Evolutionary conservation across 2,797 vertebrate species (phyloP).

Genomic region (Moxostoma hubbsi): DNA sequence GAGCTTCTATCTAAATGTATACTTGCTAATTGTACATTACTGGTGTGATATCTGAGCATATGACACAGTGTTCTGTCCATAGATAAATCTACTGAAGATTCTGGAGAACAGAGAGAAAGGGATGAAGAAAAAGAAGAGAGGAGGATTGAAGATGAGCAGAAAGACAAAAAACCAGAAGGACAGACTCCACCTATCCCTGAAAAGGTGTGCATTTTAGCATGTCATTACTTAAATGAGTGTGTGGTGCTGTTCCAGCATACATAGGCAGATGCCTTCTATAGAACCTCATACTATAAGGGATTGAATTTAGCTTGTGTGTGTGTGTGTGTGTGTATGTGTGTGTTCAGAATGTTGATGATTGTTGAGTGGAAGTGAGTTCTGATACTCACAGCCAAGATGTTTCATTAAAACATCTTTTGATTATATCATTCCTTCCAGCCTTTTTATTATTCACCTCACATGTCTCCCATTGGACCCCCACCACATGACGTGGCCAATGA

Average conservation of each 20-base stretch:
- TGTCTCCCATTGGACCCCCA: slow-evolving; percentile 58
- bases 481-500: slow-evolving; percentile 56
- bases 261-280: too few relatives aligned
- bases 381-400: background rate
- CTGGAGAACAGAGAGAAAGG: slow-evolving; percentile 60
- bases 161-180: slow-evolving; percentile 65
- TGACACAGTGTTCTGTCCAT: background rate
- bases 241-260: too few relatives aligned
- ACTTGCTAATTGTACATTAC: too few relatives aligned
- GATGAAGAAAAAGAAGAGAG: slow-evolving; percentile 57
- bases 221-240: too few relatives aligned
- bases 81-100: slow-evolving; percentile 66
- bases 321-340: slow-evolving; percentile 1
- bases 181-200: slow-evolving; percentile 68
- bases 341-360: background rate
- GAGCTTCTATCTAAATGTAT: too few relatives aligned
- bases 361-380: background rate
- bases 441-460: slow-evolving; percentile 63
- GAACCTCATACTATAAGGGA: too few relatives aligned
- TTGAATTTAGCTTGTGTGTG: background rate
- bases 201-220: slow-evolving; percentile 64
- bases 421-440: slow-evolving; percentile 62
- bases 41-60: too few relatives aligned
- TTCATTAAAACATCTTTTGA: slow-evolving; percentile 19
- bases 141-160: slow-evolving; percentile 64